Conservation (phyloP, 2,113 vertebrate species). For the Nothoprocta perdicaria region DNA sequence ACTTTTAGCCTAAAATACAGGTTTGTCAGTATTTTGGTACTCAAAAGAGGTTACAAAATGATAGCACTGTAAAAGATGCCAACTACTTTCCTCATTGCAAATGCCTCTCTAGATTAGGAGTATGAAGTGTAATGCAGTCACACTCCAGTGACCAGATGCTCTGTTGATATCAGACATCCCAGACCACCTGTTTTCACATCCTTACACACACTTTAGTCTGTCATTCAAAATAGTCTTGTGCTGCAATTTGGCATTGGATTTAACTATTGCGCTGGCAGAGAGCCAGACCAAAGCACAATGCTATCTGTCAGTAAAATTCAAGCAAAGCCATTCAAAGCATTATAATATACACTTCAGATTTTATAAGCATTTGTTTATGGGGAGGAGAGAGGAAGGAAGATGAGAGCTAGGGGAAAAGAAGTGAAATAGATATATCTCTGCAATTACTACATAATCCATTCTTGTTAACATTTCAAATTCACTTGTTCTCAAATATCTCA, state of each 20-base stretch:
- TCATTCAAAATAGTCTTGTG: constrained; percentile 67
- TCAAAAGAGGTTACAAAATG: background rate
- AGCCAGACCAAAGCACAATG: constrained; percentile 37
- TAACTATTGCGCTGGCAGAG: constrained; percentile 61
- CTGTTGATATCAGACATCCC: constrained; percentile 70
- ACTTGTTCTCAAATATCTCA: background rate
- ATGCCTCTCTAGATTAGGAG: constrained; percentile 28
- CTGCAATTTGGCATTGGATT: constrained; percentile 59
- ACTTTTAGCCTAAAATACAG: constrained; percentile 4
- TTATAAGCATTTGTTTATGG: background rate
- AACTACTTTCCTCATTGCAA: constrained; percentile 26
- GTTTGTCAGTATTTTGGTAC: background rate
- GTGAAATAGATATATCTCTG: background rate
- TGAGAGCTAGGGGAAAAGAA: background rate
- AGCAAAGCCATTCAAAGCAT: background rate
- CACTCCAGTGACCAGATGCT: constrained; percentile 78
- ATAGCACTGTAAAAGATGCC: constrained; percentile 10
- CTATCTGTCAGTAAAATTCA: background rate
- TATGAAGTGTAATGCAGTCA: constrained; percentile 48
- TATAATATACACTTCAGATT: background rate
- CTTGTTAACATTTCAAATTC: background rate
- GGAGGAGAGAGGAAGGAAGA: background rate
- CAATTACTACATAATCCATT: background rate
- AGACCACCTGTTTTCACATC: constrained; percentile 79
- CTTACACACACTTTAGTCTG: constrained; percentile 66